Evolutionary conservation across 2,797 vertebrate species (phyloP).

Genomic region (Tenualosa thibaudeaui): DNA sequence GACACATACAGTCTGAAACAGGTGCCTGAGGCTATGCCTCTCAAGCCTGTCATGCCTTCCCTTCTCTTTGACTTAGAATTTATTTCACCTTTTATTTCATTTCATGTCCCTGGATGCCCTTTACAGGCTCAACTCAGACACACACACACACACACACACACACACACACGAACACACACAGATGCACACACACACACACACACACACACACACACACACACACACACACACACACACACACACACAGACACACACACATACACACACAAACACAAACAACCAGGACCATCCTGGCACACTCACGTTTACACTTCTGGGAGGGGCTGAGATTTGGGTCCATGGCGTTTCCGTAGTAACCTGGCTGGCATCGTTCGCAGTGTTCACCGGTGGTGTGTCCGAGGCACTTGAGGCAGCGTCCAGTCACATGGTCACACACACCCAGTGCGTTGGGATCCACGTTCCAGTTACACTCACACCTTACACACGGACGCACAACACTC

Average conservation of each 20-base stretch:
- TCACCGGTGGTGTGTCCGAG: constrained; percentile 80
- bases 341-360: constrained; percentile 82
- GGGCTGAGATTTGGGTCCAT: constrained; percentile 57
- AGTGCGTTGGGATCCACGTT: constrained; percentile 86
- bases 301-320: constrained; percentile 78
- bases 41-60: background rate
- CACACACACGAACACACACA: background rate
- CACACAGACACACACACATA: background rate
- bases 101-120: constrained; percentile 13
- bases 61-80: background rate
- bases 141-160: background rate
- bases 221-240: background rate
- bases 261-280: background rate
- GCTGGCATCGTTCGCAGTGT: constrained; percentile 78
- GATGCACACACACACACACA: background rate
- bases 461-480: constrained; percentile 79
- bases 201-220: too few relatives aligned
- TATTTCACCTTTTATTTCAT: constrained; percentile 25
- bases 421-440: constrained; percentile 82
- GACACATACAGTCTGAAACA: background rate
- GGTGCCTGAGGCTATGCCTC: constrained; percentile 8
- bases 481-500: constrained; percentile 68
- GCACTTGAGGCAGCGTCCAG: constrained; percentile 85
- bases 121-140: background rate
- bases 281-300: constrained; percentile 55